Conservation (phyloP, 2,797 vertebrate genomes). For the Yasuhikotakia modesta region DNA sequence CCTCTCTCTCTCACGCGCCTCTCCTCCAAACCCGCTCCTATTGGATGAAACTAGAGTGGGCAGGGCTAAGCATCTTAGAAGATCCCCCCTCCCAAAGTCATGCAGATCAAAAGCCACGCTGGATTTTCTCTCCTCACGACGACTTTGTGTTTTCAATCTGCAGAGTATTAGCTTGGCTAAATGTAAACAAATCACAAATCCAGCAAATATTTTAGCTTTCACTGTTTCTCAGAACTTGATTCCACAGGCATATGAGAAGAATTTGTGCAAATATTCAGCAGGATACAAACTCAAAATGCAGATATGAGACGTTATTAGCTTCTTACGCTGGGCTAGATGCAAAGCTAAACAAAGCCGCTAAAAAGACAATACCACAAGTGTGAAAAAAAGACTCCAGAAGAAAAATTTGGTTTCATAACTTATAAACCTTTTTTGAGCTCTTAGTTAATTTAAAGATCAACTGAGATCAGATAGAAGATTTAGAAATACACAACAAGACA, state of each 20-base stretch:
- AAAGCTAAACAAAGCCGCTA: conserved; percentile 8
- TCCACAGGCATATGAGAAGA: conserved; percentile 19
- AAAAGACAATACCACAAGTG: not conserved
- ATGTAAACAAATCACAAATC: conserved; percentile 39
- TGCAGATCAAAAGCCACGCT: conserved; percentile 47
- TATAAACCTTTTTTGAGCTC: too few relatives aligned
- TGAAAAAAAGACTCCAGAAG: not conserved
- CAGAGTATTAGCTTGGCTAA: conserved; percentile 37
- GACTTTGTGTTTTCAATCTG: conserved; percentile 40
- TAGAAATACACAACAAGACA: not conserved
- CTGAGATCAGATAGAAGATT: not conserved
- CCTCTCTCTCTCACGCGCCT: conserved; percentile 11
- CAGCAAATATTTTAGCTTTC: conserved; percentile 17
- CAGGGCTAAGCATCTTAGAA: not conserved
- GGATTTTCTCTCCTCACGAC: conserved; percentile 42
- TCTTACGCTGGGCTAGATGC: not conserved
- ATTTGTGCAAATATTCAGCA: conserved; percentile 13
- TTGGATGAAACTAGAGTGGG: conserved; percentile 31
- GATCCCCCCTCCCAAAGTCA: conserved; percentile 8
- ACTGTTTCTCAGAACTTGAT: conserved; percentile 8
- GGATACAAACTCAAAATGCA: not conserved
- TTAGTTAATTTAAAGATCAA: not conserved
- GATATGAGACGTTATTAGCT: not conserved
- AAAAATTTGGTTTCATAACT: not conserved
- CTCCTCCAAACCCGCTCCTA: conserved; percentile 33